Evolutionary conservation across 2,888 invertebrate species (phyloP).

Genomic region (Agriotes lineatus): DNA sequence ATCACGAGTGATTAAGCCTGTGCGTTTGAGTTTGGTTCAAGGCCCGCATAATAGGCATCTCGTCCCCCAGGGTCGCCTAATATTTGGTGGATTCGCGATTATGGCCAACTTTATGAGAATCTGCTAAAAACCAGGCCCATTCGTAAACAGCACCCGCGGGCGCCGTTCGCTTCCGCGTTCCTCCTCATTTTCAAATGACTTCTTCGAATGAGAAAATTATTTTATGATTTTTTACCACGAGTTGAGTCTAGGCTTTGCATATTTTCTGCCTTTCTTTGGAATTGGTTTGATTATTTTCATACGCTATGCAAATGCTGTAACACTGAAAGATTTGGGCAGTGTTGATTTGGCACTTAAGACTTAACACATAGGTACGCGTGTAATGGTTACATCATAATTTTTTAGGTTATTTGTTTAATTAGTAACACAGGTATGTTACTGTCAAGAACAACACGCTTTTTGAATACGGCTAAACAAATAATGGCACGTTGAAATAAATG

Average conservation of each 20-base stretch:
- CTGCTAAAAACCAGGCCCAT: neutral
- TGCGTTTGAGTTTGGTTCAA: neutral
- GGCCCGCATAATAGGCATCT: neutral
- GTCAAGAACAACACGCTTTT: too few relatives aligned
- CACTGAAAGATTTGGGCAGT: neutral
- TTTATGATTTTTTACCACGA: too few relatives aligned
- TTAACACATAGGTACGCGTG: neutral
- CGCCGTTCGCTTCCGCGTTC: neutral
- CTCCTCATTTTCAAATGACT: neutral
- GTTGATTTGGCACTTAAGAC: constrained; percentile 1
- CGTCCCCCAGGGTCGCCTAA: neutral
- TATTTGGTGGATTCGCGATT: neutral
- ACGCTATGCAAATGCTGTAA: too few relatives aligned
- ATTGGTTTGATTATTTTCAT: too few relatives aligned
- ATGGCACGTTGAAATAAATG: neutral
- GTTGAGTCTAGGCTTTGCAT: too few relatives aligned
- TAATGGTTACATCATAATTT: constrained; percentile 11
- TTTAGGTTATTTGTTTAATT: constrained; percentile 9
- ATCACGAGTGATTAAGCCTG: neutral
- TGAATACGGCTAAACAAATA: too few relatives aligned
- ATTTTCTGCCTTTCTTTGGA: too few relatives aligned
- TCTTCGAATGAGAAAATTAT: too few relatives aligned
- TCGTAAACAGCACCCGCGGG: neutral
- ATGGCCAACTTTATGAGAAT: neutral
- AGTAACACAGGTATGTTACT: neutral